A percentile compares a stretch with the other conserved stretches of the same genome.
phyloP scores from a whole-genome alignment of 2,113 vertebrate species.

The Xerus inauris region DNA sequence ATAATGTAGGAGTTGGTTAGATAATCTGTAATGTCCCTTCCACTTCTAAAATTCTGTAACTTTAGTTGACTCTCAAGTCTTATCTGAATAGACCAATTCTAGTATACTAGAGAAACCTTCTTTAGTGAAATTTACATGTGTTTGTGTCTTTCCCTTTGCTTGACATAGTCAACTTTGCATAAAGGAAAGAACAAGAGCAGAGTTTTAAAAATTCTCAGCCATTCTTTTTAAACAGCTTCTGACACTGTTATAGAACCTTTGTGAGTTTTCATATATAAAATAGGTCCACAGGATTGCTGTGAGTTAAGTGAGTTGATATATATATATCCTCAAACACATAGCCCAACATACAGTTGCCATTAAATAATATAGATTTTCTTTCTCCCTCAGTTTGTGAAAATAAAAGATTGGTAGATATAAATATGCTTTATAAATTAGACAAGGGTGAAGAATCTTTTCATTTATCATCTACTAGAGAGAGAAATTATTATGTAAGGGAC shows the following conservation, averaged over 20 bases:
- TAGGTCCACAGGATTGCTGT: not conserved
- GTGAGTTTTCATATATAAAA: not conserved
- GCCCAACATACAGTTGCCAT: not conserved
- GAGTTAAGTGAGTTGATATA: not conserved
- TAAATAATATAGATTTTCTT: slow-evolving; percentile 19
- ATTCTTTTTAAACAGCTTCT: not conserved
- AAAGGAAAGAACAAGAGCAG: not conserved
- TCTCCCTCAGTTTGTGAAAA: not conserved
- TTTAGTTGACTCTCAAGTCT: not conserved
- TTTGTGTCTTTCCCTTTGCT: not conserved
- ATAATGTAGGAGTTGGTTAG: not conserved
- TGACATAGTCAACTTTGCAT: not conserved
- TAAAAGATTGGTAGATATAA: slow-evolving; percentile 14
- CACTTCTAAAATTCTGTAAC: not conserved
- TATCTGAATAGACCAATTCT: not conserved
- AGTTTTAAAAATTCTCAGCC: not conserved
- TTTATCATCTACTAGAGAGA: not conserved
- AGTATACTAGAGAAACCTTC: not conserved
- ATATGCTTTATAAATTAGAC: not conserved
- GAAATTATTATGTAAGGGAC: not conserved
- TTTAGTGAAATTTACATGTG: not conserved
- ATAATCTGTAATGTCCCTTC: not conserved
- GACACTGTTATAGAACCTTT: not conserved
- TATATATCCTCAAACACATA: not conserved
- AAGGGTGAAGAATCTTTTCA: not conserved